phyloP scores from a whole-genome alignment of 2,888 invertebrate genomes.

The Heliconius hortense region DNA sequence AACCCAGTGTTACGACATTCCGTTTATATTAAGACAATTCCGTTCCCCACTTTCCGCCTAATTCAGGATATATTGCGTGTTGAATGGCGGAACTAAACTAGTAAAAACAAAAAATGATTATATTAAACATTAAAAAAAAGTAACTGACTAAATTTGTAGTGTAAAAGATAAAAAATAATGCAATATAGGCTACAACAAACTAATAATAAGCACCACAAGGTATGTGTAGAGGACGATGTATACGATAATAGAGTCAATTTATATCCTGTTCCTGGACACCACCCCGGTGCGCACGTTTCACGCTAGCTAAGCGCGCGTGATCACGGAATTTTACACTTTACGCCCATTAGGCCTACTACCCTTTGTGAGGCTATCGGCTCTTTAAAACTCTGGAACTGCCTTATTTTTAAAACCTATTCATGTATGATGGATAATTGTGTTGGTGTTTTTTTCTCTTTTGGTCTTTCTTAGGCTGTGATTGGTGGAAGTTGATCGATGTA shows the following conservation, averaged over 20 bases:
- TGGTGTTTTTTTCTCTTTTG: conserved; percentile 20
- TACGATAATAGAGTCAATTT: conserved; percentile 39
- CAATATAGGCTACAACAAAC: background rate
- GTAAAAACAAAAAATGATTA: no score
- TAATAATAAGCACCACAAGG: conserved; percentile 15
- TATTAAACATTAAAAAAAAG: no score
- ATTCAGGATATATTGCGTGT: no score
- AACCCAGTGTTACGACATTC: no score
- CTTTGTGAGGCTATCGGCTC: conserved; percentile 53
- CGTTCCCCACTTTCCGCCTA: no score
- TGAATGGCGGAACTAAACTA: no score
- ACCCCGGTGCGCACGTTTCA: conserved; percentile 51
- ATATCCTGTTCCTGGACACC: conserved; percentile 48
- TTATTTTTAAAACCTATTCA: conserved; percentile 42
- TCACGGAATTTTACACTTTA: conserved; percentile 54
- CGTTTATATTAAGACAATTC: no score
- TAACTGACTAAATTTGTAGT: no score
- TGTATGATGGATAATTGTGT: conserved; percentile 22
- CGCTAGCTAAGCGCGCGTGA: conserved; percentile 51
- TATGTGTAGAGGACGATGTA: conserved; percentile 9
- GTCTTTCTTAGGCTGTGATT: background rate
- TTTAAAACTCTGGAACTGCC: conserved; percentile 38
- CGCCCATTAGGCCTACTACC: conserved; percentile 55
- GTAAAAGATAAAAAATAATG: no score
- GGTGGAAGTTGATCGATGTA: background rate